phyloP scores from a whole-genome alignment of 1,140 invertebrate genomes.

The Charaxes varanes region DNA sequence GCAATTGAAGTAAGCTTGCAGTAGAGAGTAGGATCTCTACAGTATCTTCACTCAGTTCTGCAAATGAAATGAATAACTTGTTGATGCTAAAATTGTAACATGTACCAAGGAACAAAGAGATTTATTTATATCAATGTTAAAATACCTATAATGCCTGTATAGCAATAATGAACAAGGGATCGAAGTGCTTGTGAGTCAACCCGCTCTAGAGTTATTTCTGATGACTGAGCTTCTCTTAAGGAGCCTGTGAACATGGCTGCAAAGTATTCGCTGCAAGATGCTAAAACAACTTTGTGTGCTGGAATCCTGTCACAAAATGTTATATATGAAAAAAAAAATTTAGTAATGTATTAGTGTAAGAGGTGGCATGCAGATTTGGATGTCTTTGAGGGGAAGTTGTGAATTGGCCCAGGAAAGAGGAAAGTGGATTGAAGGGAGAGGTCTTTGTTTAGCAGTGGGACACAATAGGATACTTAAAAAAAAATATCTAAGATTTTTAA shows the following conservation, averaged over 20 bases:
- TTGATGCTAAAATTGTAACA: constrained; percentile 3
- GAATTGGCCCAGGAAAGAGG: too few species aligned
- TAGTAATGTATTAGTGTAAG: too few species aligned
- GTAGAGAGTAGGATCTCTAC: constrained; percentile 92
- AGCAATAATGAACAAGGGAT: constrained; percentile 90
- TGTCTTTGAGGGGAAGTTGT: too few species aligned
- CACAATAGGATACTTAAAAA: too few species aligned
- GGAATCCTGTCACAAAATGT: constrained; percentile 61
- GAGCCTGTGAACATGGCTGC: constrained; percentile 95
- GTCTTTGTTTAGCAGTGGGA: too few species aligned
- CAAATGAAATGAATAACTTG: constrained; percentile 34
- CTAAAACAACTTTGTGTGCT: constrained; percentile 85
- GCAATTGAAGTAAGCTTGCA: constrained; percentile 90
- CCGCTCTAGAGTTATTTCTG: constrained; percentile 88
- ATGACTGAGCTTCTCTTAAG: constrained; percentile 87
- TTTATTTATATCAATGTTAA: constrained; percentile 14
- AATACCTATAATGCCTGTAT: constrained; percentile 83
- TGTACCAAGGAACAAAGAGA: constrained; percentile 11
- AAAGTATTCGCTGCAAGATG: constrained; percentile 95
- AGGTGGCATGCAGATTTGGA: too few species aligned
- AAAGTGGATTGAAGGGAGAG: too few species aligned
- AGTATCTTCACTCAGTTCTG: constrained; percentile 86
- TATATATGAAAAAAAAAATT: too few species aligned
- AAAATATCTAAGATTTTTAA: too few species aligned
- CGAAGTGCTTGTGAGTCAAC: constrained; percentile 90